Evolutionary conservation across 2,797 vertebrate genomes (phyloP).

Genomic region (Lepidocolaptes lacrymiger): DNA sequence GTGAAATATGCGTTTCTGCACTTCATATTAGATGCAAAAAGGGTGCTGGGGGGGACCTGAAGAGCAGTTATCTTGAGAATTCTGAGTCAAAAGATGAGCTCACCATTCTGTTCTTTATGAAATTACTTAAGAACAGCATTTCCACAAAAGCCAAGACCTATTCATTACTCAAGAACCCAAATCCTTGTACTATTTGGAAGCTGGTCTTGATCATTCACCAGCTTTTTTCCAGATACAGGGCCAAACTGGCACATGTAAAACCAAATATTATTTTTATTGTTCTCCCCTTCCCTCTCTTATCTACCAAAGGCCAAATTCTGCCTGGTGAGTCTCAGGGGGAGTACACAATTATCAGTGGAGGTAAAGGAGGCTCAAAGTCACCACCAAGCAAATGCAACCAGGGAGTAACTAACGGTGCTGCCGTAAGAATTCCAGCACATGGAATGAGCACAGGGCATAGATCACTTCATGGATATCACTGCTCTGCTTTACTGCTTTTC

Average conservation of each 20-base stretch:
- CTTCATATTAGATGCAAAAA: constrained; percentile 5
- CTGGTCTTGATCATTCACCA: neutral
- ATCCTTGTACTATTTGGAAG: neutral
- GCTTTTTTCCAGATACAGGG: neutral
- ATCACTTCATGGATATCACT: neutral
- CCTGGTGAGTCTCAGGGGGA: neutral
- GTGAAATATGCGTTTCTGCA: neutral
- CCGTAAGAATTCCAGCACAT: neutral
- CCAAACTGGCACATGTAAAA: neutral
- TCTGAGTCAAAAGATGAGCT: constrained; percentile 7
- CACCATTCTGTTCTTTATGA: neutral
- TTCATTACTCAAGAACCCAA: neutral
- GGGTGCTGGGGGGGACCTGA: neutral
- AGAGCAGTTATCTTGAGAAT: constrained; percentile 36
- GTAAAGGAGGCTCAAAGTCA: neutral
- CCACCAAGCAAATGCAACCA: neutral
- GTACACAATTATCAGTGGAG: neutral
- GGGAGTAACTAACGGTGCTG: neutral
- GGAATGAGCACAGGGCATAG: neutral
- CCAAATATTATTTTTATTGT: neutral
- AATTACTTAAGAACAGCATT: neutral
- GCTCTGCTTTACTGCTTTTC: neutral
- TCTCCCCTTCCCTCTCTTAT: neutral
- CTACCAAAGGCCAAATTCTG: neutral
- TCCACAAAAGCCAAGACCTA: neutral